Evolutionary conservation across 1,140 invertebrate genomes (phyloP).

Genomic region (Drosophila kanapiae): DNA sequence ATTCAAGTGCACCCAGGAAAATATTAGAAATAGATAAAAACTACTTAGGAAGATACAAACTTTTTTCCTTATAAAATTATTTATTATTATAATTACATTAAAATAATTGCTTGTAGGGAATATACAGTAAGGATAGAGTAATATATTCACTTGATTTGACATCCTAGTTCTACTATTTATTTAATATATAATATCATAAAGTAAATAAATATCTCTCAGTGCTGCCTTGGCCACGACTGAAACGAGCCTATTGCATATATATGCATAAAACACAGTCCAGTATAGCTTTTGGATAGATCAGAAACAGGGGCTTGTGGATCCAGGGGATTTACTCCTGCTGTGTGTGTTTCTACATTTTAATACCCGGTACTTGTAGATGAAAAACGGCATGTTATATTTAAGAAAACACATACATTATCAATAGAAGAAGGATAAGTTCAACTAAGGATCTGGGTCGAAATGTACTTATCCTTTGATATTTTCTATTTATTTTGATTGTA

Average conservation of each 20-base stretch:
- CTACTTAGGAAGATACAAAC: too few relatives aligned
- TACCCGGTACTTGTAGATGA: neutral
- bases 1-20: neutral
- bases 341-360: slow-evolving; percentile 10
- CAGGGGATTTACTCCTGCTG: neutral
- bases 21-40: neutral
- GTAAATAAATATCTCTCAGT: slow-evolving; percentile 5
- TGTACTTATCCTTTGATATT: too few relatives aligned
- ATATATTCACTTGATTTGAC: neutral
- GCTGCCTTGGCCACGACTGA: slow-evolving; percentile 39
- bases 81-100: too few relatives aligned
- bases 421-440: too few relatives aligned
- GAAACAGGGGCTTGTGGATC: neutral
- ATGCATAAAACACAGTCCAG: slow-evolving; percentile 68
- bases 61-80: too few relatives aligned
- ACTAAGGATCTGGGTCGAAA: too few relatives aligned
- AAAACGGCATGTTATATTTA: neutral
- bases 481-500: too few relatives aligned
- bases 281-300: slow-evolving; percentile 6
- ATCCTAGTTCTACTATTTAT: neutral
- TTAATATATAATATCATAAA: neutral
- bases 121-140: too few relatives aligned
- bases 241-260: slow-evolving; percentile 45
- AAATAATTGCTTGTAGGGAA: too few relatives aligned
- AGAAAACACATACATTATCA: neutral